A percentile compares a stretch with the other conserved stretches of the same genome.
phyloP scores from a whole-genome alignment of 2,113 vertebrate genomes.

The Cyanoramphus novaezelandiae region DNA sequence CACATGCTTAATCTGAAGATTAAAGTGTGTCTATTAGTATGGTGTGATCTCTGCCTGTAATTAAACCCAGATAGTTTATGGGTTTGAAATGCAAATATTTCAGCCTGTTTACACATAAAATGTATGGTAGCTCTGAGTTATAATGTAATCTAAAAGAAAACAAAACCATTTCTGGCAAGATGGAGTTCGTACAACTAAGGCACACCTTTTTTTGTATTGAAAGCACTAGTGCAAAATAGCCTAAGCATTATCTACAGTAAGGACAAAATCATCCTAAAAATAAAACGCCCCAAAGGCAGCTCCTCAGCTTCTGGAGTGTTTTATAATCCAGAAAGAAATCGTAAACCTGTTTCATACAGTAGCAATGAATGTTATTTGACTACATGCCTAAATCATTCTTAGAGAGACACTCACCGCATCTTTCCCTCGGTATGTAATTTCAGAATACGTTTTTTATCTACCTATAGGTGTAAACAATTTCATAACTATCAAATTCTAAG shows the following conservation, averaged over 20 bases:
- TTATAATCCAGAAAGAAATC: not conserved
- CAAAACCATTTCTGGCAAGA: slow-evolving; percentile 23
- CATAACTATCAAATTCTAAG: not conserved
- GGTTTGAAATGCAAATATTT: not conserved
- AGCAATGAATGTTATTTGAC: not conserved
- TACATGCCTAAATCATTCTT: slow-evolving; percentile 7
- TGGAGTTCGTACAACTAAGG: not conserved
- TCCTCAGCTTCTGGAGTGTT: not conserved
- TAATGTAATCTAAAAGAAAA: not conserved
- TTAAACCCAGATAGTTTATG: not conserved
- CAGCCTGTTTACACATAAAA: not conserved
- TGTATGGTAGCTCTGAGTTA: not conserved
- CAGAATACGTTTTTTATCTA: slow-evolving; percentile 10
- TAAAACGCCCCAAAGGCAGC: not conserved
- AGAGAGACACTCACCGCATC: not conserved
- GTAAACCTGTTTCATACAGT: not conserved
- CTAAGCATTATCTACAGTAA: not conserved
- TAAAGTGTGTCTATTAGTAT: not conserved
- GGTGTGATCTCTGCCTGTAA: not conserved
- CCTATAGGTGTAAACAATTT: not conserved
- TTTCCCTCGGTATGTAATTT: not conserved
- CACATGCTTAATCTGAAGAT: not conserved
- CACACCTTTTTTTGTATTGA: not conserved
- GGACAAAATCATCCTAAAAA: not conserved
- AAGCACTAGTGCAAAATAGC: not conserved